Percentiles rank a stretch among this genome's conserved stretches.
Evolutionary conservation across 1,140 invertebrate genomes (phyloP).

Genomic region (Steinernema feltiae): DNA sequence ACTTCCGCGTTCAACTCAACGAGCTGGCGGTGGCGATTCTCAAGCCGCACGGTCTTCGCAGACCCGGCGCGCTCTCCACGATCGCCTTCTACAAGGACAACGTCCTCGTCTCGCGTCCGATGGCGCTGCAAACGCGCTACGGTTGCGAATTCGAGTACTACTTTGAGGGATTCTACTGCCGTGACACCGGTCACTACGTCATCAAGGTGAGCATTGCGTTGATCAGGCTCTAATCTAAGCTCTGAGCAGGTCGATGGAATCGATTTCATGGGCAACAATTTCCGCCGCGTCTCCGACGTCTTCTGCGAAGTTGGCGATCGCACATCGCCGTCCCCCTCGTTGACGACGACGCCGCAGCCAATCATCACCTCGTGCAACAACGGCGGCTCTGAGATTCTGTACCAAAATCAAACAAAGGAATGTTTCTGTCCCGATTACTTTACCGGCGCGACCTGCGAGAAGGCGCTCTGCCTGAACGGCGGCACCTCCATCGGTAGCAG

Average conservation of each 20-base stretch:
- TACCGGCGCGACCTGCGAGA: constrained; percentile 13
- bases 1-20: neutral
- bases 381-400: constrained; percentile 17
- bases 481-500: constrained; percentile 8
- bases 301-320: constrained; percentile 12
- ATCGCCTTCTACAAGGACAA: constrained; percentile 10
- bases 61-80: neutral
- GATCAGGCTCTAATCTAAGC: constrained; percentile 14
- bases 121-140: constrained; percentile 21
- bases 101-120: constrained; percentile 2
- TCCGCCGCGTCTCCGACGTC: constrained; percentile 27
- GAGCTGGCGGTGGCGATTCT: constrained; percentile 11
- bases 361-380: constrained; percentile 28
- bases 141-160: constrained; percentile 33
- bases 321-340: neutral
- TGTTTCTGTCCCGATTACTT: constrained; percentile 29
- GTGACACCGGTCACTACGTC: constrained; percentile 2
- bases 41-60: constrained; percentile 13
- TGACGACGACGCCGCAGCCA: neutral
- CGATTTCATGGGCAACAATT: constrained; percentile 20
- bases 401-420: neutral
- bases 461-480: constrained; percentile 27
- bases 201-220: neutral
- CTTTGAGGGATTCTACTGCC: constrained; percentile 29
- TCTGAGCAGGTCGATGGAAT: constrained; percentile 29